These are phyloP conservation scores for Odontocolon sp. DNA, from an alignment of 2,888 invertebrate species.

Conservation along the genomic window DNA sequence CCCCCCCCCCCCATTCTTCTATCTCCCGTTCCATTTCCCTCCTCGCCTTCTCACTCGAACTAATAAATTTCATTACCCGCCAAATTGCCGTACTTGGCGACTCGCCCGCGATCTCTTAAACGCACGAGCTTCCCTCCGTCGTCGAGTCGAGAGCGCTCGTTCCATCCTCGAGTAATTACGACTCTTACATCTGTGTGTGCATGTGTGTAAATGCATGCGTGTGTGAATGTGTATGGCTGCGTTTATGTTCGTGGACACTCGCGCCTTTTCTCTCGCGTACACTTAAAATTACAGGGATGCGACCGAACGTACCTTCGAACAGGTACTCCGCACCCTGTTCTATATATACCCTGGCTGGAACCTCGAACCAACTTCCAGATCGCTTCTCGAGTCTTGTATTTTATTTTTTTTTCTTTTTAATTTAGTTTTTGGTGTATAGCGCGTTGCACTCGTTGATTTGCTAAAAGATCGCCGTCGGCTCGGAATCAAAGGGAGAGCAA, in stretches of 20 bases:
- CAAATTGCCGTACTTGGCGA: slow-evolving; percentile 60
- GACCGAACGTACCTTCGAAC: neutral
- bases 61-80: slow-evolving; percentile 68
- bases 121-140: slow-evolving; percentile 5
- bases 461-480: slow-evolving; percentile 21
- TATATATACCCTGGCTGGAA: neutral
- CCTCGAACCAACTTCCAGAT: neutral
- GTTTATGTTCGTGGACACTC: neutral
- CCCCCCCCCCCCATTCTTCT: slow-evolving; percentile 21
- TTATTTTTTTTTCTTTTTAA: neutral
- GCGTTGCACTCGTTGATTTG: slow-evolving; percentile 18
- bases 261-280: slow-evolving; percentile 1
- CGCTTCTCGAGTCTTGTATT: neutral
- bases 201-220: neutral
- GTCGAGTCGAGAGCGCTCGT: neutral
- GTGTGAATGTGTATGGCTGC: neutral
- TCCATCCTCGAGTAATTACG: slow-evolving; percentile 46
- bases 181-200: slow-evolving; percentile 29
- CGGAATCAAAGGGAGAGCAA: slow-evolving; percentile 15
- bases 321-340: slow-evolving; percentile 1
- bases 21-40: slow-evolving; percentile 11
- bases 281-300: slow-evolving; percentile 29
- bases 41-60: slow-evolving; percentile 49
- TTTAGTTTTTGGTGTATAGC: slow-evolving; percentile 5
- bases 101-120: slow-evolving; percentile 51